A percentile compares a stretch with the other conserved stretches of the same genome.
These are phyloP conservation scores for Leptopilina boulardi DNA, from an alignment of 1,140 invertebrate species.

Conservation along the genomic window DNA sequence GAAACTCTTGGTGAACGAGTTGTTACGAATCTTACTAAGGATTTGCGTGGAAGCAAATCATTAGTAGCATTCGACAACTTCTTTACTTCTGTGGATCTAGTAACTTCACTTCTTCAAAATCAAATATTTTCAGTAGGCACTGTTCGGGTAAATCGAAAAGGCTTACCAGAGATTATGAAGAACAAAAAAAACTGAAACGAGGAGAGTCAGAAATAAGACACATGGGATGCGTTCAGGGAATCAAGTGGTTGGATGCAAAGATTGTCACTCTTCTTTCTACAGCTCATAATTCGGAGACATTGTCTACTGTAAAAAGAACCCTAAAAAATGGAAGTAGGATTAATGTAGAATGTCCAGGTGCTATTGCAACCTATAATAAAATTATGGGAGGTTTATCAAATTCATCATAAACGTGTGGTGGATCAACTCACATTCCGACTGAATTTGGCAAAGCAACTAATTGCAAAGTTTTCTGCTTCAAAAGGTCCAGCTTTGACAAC, in stretches of 20 bases:
- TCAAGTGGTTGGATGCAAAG: conserved; percentile 71
- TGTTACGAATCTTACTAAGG: conserved; percentile 14
- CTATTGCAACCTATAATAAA: conserved; percentile 64
- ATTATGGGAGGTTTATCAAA: conserved; percentile 34
- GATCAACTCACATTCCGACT: conserved; percentile 31
- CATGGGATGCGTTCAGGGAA: conserved; percentile 59
- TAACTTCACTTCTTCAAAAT: conserved; percentile 61
- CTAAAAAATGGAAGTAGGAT: conserved; percentile 59
- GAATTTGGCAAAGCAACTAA: conserved; percentile 37
- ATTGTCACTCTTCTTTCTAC: conserved; percentile 62
- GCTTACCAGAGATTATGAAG: conserved; percentile 55
- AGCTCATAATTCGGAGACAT: conserved; percentile 51
- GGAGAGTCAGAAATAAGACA: conserved; percentile 62
- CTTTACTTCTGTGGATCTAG: conserved; percentile 27
- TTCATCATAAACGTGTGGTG: neutral
- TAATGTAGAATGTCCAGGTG: conserved; percentile 55
- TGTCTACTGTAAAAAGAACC: conserved; percentile 36
- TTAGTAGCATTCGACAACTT: conserved; percentile 35
- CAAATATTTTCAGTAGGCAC: conserved; percentile 66
- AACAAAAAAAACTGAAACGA: conserved; percentile 60
- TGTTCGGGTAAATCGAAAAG: conserved; percentile 58
- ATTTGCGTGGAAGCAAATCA: neutral
- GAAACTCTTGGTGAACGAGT: conserved; percentile 33
- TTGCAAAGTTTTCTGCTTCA: neutral
- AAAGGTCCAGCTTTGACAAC: too few species aligned